Percentiles rank a stretch among this genome's conserved stretches.
These are phyloP conservation scores for Melanotus villosus DNA, from an alignment of 2,888 invertebrate species.

Conservation along the genomic window DNA sequence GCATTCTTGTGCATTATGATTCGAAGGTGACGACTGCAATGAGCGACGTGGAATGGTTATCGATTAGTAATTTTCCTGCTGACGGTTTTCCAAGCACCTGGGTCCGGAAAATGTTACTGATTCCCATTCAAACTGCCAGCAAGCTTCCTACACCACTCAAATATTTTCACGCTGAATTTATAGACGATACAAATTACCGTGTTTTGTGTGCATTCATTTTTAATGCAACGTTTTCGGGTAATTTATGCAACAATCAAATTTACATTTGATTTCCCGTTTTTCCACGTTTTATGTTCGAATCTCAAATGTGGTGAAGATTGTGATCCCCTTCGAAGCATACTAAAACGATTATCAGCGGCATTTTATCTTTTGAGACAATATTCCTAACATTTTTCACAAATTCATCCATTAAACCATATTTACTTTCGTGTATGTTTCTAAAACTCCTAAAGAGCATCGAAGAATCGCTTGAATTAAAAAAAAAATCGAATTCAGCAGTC, in stretches of 20 bases:
- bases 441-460: no score
- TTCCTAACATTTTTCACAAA: no score
- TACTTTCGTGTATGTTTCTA: no score
- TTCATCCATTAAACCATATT: no score
- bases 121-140: slow-evolving; percentile 49
- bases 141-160: slow-evolving; percentile 28
- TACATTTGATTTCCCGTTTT: slow-evolving; percentile 19
- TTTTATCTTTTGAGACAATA: no score
- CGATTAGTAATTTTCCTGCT: slow-evolving; percentile 55
- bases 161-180: slow-evolving; percentile 42
- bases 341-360: not conserved
- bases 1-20: slow-evolving; percentile 50
- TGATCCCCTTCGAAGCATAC: not conserved
- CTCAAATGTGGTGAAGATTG: not conserved
- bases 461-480: no score
- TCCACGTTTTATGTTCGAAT: slow-evolving; percentile 10
- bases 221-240: slow-evolving; percentile 19
- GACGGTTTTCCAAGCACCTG: slow-evolving; percentile 54
- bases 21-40: slow-evolving; percentile 53
- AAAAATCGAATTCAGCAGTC: no score
- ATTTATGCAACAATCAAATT: slow-evolving; percentile 37
- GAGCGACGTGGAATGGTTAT: slow-evolving; percentile 53
- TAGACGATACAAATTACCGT: slow-evolving; percentile 45
- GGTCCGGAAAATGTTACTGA: slow-evolving; percentile 50
- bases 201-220: slow-evolving; percentile 36